Conservation (phyloP, 1,140 invertebrate genomes). For the Drosophila sp. region DNA sequence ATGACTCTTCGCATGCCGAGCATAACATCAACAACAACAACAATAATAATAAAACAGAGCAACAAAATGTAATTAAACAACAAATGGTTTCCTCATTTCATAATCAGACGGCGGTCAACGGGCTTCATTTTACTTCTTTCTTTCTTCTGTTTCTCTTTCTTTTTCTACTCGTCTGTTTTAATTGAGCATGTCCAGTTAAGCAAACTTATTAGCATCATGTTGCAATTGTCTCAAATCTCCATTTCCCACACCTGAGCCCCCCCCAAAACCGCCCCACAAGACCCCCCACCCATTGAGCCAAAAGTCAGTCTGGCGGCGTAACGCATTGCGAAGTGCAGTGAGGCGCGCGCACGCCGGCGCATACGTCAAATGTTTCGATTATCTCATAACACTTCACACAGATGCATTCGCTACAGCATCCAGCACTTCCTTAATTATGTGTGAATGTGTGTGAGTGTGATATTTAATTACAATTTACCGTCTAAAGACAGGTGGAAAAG, state of each 20-base stretch:
- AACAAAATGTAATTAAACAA: constrained; percentile 70
- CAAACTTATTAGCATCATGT: constrained; percentile 41
- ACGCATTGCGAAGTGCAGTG: constrained; percentile 8
- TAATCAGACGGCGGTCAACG: constrained; percentile 58
- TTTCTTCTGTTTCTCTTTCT: neutral
- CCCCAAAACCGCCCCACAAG: neutral
- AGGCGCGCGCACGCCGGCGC: neutral
- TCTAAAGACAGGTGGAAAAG: neutral
- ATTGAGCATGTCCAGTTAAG: constrained; percentile 19
- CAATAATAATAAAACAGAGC: constrained; percentile 52
- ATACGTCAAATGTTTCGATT: constrained; percentile 5
- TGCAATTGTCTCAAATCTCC: constrained; percentile 34
- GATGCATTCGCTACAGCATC: neutral
- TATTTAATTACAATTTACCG: constrained; percentile 2
- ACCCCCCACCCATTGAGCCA: constrained; percentile 13
- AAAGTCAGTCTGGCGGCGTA: constrained; percentile 62
- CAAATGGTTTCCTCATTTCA: constrained; percentile 74
- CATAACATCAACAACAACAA: constrained; percentile 24
- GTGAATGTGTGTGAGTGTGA: neutral
- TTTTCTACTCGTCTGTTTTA: constrained; percentile 32
- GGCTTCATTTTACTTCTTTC: constrained; percentile 6
- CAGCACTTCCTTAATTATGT: constrained; percentile 10
- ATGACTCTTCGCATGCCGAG: constrained; percentile 31
- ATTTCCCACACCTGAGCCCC: neutral
- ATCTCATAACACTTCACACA: constrained; percentile 6